Percentiles rank a stretch among this genome's conserved stretches.
Conservation (phyloP, 2,113 vertebrate species). For the Mus pahari region DNA sequence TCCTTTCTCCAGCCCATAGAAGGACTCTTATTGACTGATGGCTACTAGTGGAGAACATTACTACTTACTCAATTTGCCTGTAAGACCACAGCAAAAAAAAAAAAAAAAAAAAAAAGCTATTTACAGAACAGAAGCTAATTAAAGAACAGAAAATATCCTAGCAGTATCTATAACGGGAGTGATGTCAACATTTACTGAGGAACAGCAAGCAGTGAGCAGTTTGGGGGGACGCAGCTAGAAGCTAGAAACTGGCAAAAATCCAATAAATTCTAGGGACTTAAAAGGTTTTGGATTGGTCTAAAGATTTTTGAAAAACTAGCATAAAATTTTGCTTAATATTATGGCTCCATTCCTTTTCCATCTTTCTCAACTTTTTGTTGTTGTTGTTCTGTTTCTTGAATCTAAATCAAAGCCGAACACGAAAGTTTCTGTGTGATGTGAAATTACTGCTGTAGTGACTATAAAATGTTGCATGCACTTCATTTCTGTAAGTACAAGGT, state of each 20-base stretch:
- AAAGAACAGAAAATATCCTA: neutral
- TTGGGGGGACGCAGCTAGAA: neutral
- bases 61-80: neutral
- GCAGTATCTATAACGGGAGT: neutral
- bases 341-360: slow-evolving; percentile 47
- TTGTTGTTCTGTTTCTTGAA: slow-evolving; percentile 15
- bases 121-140: neutral
- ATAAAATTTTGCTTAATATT: slow-evolving; percentile 52
- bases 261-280: neutral
- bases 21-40: neutral
- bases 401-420: slow-evolving; percentile 74
- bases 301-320: slow-evolving; percentile 52
- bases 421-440: slow-evolving; percentile 58
- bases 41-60: neutral
- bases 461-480: slow-evolving; percentile 66
- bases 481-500: slow-evolving; percentile 72
- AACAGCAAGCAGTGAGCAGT: neutral
- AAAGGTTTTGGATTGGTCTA: neutral
- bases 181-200: neutral
- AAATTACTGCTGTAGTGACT: slow-evolving; percentile 63
- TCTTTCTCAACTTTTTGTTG: slow-evolving; percentile 33
- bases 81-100: neutral
- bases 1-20: neutral
- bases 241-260: slow-evolving; percentile 3
- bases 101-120: neutral